phyloP scores from a whole-genome alignment of 2,113 vertebrate genomes.

The Colistium nudipinnis region DNA sequence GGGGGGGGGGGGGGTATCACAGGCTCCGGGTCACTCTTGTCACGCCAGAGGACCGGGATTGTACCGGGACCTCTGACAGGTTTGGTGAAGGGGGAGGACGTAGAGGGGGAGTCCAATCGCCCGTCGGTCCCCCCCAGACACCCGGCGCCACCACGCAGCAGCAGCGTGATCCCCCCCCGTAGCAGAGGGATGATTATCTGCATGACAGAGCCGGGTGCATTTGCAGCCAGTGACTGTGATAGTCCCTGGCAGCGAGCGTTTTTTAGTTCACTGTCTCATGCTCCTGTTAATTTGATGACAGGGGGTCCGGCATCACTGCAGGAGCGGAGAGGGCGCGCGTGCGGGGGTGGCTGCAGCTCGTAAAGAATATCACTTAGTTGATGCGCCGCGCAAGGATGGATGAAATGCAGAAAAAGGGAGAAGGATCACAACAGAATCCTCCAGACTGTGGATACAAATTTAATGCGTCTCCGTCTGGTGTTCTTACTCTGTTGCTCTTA shows the following conservation, averaged over 20 bases:
- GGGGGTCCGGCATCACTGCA: constrained; percentile 66
- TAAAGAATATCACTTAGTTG: constrained; percentile 78
- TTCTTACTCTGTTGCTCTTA: constrained; percentile 51
- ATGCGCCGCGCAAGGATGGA: constrained; percentile 61
- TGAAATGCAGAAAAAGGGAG: constrained; percentile 52
- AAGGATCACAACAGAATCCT: constrained; percentile 61
- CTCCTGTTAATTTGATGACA: constrained; percentile 82
- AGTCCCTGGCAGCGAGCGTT: constrained; percentile 77
- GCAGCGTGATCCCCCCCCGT: constrained; percentile 54
- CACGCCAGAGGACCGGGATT: constrained; percentile 60
- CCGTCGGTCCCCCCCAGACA: constrained; percentile 63
- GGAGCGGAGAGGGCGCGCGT: too few relatives aligned
- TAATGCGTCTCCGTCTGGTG: constrained; percentile 63
- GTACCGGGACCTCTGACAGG: constrained; percentile 67
- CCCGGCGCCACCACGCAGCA: constrained; percentile 56
- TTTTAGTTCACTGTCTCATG: constrained; percentile 76
- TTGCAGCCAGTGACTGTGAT: constrained; percentile 75
- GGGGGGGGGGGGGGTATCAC: constrained; percentile 49
- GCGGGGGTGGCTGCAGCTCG: constrained; percentile 70
- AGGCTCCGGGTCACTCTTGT: constrained; percentile 73
- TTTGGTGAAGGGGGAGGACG: constrained; percentile 55
- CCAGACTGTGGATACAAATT: constrained; percentile 71
- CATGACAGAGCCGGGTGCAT: constrained; percentile 74
- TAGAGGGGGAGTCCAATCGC: constrained; percentile 58
- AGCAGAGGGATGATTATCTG: constrained; percentile 74